Evolutionary conservation across 2,888 invertebrate genomes (phyloP).

Genomic region (Pheosia tremula): DNA sequence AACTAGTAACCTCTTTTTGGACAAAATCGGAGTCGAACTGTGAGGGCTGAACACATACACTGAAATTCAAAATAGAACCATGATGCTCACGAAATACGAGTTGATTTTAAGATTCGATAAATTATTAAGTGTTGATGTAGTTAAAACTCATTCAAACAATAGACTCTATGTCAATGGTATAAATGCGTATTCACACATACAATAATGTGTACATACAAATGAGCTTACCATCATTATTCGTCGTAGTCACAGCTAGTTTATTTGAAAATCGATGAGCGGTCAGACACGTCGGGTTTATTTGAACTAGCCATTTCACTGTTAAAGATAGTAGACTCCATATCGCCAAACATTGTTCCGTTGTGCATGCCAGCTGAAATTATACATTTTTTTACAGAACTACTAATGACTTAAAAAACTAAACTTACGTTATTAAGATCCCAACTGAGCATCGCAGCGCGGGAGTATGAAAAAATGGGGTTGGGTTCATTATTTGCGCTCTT

Average conservation of each 20-base stretch:
- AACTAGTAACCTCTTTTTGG: slow-evolving; percentile 56
- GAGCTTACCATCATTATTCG: slow-evolving; percentile 85
- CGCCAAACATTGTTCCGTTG: slow-evolving; percentile 83
- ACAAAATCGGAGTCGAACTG: slow-evolving; percentile 62
- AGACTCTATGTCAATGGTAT: too few relatives aligned
- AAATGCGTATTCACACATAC: too few relatives aligned
- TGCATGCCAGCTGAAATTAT: slow-evolving; percentile 70
- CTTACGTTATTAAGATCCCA: too few relatives aligned
- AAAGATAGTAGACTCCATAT: slow-evolving; percentile 90
- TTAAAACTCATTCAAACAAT: background rate
- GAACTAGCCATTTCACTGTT: slow-evolving; percentile 88
- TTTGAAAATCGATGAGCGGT: slow-evolving; percentile 85
- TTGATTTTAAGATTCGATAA: background rate
- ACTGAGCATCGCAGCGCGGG: too few relatives aligned
- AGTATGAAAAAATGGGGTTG: too few relatives aligned
- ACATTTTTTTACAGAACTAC: too few relatives aligned
- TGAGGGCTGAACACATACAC: slow-evolving; percentile 77
- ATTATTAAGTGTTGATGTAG: too few relatives aligned
- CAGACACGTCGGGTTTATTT: slow-evolving; percentile 62
- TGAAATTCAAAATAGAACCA: slow-evolving; percentile 48
- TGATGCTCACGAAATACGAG: slow-evolving; percentile 2
- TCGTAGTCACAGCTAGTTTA: slow-evolving; percentile 88
- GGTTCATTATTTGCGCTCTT: too few relatives aligned
- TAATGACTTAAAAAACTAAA: too few relatives aligned
- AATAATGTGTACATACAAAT: background rate